phyloP scores from a whole-genome alignment of 2,888 invertebrate species.

The Drosophila macrospina region DNA sequence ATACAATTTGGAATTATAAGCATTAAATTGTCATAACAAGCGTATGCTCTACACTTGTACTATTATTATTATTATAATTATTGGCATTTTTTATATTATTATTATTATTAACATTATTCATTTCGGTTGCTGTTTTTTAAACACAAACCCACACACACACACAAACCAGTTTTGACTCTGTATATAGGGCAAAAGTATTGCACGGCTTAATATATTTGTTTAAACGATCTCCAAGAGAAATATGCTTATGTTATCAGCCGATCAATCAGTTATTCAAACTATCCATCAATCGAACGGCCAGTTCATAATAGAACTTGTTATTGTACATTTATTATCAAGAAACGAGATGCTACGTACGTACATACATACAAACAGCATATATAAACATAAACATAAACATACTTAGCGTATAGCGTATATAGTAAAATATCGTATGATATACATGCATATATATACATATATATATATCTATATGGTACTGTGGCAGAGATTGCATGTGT shows the following conservation, averaged over 20 bases:
- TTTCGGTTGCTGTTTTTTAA: slow-evolving; percentile 7
- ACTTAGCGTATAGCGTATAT: slow-evolving; percentile 39
- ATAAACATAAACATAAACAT: slow-evolving; percentile 28
- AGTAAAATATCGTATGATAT: slow-evolving; percentile 45
- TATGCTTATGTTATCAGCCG: slow-evolving; percentile 33
- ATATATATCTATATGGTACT: slow-evolving; percentile 32
- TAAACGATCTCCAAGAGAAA: slow-evolving; percentile 49
- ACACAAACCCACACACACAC: neutral
- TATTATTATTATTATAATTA: slow-evolving; percentile 12
- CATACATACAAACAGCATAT: slow-evolving; percentile 16
- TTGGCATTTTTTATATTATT: slow-evolving; percentile 14
- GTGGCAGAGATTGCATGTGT: neutral
- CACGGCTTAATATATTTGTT: slow-evolving; percentile 25
- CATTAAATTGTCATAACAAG: slow-evolving; percentile 33
- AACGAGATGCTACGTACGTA: no score
- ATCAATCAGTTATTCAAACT: slow-evolving; percentile 24
- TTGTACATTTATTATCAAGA: slow-evolving; percentile 63
- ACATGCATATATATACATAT: slow-evolving; percentile 37
- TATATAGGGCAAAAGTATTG: slow-evolving; percentile 47
- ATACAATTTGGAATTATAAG: slow-evolving; percentile 71
- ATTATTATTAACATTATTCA: neutral
- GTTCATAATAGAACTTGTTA: slow-evolving; percentile 59
- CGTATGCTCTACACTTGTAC: slow-evolving; percentile 27
- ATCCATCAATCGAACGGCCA: slow-evolving; percentile 36
- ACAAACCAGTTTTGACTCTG: slow-evolving; percentile 34